phyloP scores from a whole-genome alignment of 23 tunicate species.

The Clavelina lepadiformis region DNA sequence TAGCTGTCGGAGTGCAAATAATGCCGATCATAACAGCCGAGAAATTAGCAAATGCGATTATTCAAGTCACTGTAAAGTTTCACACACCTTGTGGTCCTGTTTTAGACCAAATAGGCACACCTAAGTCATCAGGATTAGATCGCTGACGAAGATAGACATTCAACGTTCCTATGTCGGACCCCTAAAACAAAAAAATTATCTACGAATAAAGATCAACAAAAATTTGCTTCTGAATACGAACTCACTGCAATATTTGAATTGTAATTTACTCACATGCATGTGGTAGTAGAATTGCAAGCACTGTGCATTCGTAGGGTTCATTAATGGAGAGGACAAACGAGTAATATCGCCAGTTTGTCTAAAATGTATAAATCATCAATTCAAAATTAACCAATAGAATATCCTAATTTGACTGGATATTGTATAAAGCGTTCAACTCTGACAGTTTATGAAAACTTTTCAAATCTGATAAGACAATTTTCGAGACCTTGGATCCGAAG shows the following conservation, averaged over 20 bases:
- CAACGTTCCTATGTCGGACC: conserved; percentile 46
- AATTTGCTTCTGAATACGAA: no score
- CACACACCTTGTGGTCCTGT: conserved; percentile 72
- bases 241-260: no score
- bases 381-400: no score
- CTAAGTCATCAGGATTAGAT: conserved; percentile 19
- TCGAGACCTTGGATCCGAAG: conserved; percentile 80
- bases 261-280: conserved; percentile 71
- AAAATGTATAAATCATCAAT: background rate
- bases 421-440: no score
- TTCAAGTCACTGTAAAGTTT: no score
- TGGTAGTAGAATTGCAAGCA: conserved; percentile 79
- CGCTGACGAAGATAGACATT: conserved; percentile 44
- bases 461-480: no score
- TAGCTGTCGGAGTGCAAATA: no score
- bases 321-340: conserved; percentile 40
- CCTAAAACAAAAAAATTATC: conserved; percentile 46
- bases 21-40: no score
- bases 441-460: no score
- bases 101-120: conserved; percentile 51
- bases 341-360: conserved; percentile 38
- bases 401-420: no score
- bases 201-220: no score
- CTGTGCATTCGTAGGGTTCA: conserved; percentile 38
- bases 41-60: no score